phyloP scores from a whole-genome alignment of 2,888 invertebrate genomes.

The Azorinus chamasolen region DNA sequence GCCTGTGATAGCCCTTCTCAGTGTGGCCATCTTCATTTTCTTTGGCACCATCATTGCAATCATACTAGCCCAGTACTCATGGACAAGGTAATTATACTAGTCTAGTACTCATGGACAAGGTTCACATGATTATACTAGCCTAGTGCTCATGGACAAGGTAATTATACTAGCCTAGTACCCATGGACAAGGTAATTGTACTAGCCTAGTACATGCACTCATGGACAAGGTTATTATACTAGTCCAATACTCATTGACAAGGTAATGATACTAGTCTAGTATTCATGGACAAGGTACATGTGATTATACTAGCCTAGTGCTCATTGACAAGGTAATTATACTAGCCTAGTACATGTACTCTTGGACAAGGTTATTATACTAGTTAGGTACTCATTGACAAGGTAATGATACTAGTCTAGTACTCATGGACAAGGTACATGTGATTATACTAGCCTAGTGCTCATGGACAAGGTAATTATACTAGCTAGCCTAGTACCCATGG shows the following conservation, averaged over 20 bases:
- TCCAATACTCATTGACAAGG: too few species aligned
- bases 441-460: conserved; percentile 33
- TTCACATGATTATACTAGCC: conserved; percentile 36
- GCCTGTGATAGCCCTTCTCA: conserved; percentile 46
- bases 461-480: conserved; percentile 46
- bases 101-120: too few species aligned
- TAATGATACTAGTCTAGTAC: conserved; percentile 48
- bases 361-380: too few species aligned
- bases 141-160: conserved; percentile 41
- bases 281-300: conserved; percentile 31
- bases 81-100: conserved; percentile 29
- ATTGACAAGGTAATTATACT: conserved; percentile 47
- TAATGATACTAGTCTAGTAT: conserved; percentile 49
- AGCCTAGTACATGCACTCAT: conserved; percentile 26
- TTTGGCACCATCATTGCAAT: conserved; percentile 39
- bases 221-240: conserved; percentile 28
- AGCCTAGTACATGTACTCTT: too few species aligned
- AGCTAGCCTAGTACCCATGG: conserved; percentile 27
- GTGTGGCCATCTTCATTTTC: conserved; percentile 51
- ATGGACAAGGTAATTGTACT: too few species aligned
- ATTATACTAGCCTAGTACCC: too few species aligned
- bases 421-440: conserved; percentile 32
- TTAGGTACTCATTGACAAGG: too few species aligned
- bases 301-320: conserved; percentile 33
- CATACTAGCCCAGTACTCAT: conserved; percentile 29